Evolutionary conservation across 1,140 invertebrate species (phyloP).

Genomic region (Solenopsis invicta): DNA sequence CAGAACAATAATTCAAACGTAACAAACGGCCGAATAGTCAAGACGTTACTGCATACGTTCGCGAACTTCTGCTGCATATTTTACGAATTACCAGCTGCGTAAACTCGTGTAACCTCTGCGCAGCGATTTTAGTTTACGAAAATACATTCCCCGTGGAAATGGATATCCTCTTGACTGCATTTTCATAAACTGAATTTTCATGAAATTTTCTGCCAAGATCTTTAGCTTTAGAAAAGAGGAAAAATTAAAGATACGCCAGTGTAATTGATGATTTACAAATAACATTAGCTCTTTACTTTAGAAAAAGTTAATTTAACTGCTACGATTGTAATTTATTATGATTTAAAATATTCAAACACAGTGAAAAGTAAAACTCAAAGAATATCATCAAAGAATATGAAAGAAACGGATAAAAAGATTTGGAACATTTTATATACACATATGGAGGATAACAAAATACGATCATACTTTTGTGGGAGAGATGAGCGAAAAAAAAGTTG

Average conservation of each 20-base stretch:
- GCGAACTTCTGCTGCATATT: slow-evolving; percentile 55
- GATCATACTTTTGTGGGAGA: neutral
- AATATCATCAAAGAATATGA: neutral
- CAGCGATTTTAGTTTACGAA: slow-evolving; percentile 65
- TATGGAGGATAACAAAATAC: neutral
- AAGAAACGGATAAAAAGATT: neutral
- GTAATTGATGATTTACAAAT: neutral
- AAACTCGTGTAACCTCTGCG: slow-evolving; percentile 48
- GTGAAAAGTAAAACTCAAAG: too few relatives aligned
- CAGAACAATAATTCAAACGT: slow-evolving; percentile 57
- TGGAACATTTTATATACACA: neutral
- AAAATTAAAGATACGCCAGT: neutral
- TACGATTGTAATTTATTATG: neutral
- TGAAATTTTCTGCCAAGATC: slow-evolving; percentile 4
- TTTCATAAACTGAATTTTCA: slow-evolving; percentile 44
- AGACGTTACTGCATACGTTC: slow-evolving; percentile 45
- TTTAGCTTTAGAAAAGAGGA: neutral
- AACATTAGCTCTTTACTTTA: neutral
- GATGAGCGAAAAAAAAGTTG: neutral
- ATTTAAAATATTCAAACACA: neutral
- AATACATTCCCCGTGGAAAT: slow-evolving; percentile 34
- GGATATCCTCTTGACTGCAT: slow-evolving; percentile 14
- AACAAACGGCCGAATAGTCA: slow-evolving; percentile 57
- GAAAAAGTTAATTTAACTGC: neutral
- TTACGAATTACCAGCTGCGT: slow-evolving; percentile 58